phyloP scores from a whole-genome alignment of 2,113 vertebrate genomes.

The Sardina pilchardus region DNA sequence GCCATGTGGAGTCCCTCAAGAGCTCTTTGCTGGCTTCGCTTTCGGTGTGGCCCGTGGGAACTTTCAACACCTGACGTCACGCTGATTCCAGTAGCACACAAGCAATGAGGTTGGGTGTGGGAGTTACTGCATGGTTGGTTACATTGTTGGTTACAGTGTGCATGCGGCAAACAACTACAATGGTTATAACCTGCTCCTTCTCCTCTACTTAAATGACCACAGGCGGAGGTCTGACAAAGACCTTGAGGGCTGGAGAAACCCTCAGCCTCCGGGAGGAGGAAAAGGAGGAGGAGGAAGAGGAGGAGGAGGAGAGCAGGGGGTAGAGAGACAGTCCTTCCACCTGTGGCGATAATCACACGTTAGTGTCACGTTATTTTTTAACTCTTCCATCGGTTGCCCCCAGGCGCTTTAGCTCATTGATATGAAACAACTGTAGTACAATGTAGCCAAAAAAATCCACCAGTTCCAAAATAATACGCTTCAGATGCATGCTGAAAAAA shows the following conservation, averaged over 20 bases:
- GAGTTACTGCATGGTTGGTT: background rate
- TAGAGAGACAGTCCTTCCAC: conserved; percentile 17
- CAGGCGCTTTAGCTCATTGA: conserved; percentile 51
- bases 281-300: background rate
- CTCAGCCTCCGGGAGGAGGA: background rate
- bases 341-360: conserved; percentile 54
- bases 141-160: background rate
- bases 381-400: conserved; percentile 55
- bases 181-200: background rate
- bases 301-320: conserved; percentile 32
- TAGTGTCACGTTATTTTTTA: conserved; percentile 33
- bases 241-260: background rate
- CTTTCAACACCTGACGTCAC: background rate
- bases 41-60: background rate
- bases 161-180: background rate
- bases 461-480: conserved; percentile 60
- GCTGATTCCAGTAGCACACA: background rate
- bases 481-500: conserved; percentile 50
- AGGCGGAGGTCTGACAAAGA: background rate
- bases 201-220: background rate
- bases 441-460: conserved; percentile 30
- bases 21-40: background rate
- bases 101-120: background rate
- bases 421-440: conserved; percentile 19
- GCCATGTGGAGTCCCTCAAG: background rate